Conservation (phyloP, 2,797 vertebrate genomes). For the Psittacula derbiana region DNA sequence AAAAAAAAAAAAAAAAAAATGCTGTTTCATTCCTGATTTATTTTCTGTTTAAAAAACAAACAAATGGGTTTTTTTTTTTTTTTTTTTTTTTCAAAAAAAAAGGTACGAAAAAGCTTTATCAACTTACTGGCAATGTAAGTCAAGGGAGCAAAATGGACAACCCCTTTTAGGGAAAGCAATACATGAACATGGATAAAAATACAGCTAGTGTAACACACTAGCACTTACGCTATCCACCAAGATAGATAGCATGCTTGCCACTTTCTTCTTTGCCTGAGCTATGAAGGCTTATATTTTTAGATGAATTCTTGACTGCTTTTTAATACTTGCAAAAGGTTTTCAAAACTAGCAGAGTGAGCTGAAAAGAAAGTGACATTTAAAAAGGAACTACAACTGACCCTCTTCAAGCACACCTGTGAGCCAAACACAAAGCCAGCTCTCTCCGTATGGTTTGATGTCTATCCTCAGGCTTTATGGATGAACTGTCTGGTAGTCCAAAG, state of each 20-base stretch:
- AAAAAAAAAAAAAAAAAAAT: not conserved
- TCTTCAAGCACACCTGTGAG: not conserved
- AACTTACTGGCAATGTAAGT: not conserved
- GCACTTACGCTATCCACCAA: not conserved
- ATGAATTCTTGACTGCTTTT: not conserved
- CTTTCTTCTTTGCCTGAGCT: not conserved
- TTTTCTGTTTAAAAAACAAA: not conserved
- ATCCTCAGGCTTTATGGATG: rapidly evolving
- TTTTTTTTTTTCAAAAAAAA: too few species aligned
- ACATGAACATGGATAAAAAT: not conserved
- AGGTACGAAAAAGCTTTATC: not conserved
- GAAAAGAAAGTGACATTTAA: not conserved
- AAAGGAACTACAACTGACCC: not conserved
- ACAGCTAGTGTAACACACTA: not conserved
- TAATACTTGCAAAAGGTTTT: not conserved
- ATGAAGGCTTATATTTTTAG: rapidly evolving
- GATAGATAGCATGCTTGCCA: not conserved
- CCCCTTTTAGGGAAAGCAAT: not conserved
- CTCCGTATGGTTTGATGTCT: rapidly evolving
- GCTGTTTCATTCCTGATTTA: not conserved
- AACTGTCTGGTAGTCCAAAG: not conserved
- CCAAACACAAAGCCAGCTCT: not conserved
- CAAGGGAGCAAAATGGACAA: rapidly evolving
- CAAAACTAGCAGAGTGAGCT: not conserved
- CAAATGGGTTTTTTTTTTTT: too few species aligned